phyloP scores from a whole-genome alignment of 2,113 vertebrate species.

The Leiothrix lutea region DNA sequence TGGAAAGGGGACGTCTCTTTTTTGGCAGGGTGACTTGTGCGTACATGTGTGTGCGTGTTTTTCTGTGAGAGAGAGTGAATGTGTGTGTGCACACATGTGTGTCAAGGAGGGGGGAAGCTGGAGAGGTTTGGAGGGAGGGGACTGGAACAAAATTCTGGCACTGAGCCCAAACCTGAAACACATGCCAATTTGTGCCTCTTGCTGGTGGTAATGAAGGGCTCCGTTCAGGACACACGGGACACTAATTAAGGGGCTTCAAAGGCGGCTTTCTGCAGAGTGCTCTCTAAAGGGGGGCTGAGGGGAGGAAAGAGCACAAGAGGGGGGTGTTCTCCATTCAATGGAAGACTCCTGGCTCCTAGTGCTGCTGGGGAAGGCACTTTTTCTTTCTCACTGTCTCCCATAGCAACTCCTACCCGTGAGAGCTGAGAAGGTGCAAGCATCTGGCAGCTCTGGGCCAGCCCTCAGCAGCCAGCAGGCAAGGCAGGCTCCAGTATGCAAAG shows the following conservation, averaged over 20 bases:
- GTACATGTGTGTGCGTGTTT: neutral
- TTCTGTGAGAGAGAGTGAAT: neutral
- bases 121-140: constrained; percentile 14
- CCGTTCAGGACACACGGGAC: constrained; percentile 61
- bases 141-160: constrained; percentile 27
- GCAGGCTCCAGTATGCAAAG: neutral
- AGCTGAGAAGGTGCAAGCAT: constrained; percentile 56
- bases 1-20: neutral
- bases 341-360: constrained; percentile 54
- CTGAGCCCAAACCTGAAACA: constrained; percentile 34
- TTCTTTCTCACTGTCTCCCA: constrained; percentile 57
- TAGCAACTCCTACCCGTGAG: constrained; percentile 62
- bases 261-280: constrained; percentile 40
- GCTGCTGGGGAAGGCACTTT: constrained; percentile 55
- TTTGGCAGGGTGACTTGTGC: neutral
- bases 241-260: constrained; percentile 72
- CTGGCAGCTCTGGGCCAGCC: neutral
- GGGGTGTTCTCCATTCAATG: constrained; percentile 55
- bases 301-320: constrained; percentile 52
- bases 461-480: neutral
- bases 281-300: constrained; percentile 56
- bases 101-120: neutral
- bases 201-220: constrained; percentile 64
- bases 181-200: constrained; percentile 57
- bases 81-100: neutral